A percentile compares a stretch with the other conserved stretches of the same genome.
Conservation (phyloP, 2,888 invertebrate species). For the Gibbula magus region DNA sequence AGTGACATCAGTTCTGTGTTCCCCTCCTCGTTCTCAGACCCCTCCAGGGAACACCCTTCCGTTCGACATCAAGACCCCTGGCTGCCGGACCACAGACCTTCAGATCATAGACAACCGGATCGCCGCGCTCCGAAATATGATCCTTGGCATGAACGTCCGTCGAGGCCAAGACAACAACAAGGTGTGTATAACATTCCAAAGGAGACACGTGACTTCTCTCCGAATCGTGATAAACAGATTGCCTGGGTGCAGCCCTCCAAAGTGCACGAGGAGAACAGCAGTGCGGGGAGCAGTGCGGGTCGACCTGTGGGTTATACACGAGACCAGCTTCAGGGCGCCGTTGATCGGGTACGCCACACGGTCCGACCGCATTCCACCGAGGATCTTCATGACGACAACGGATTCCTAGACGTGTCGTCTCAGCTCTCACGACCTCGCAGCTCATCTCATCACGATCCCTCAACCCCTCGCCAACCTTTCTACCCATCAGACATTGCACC, state of each 20-base stretch:
- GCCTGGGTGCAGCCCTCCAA: constrained; percentile 37
- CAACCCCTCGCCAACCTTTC: constrained; percentile 25
- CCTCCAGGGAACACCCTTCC: constrained; percentile 28
- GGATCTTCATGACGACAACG: constrained; percentile 28
- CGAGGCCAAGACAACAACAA: neutral
- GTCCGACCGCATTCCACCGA: constrained; percentile 41
- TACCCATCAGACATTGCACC: constrained; percentile 31
- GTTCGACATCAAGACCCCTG: neutral
- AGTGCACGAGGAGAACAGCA: constrained; percentile 42
- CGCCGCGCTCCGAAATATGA: neutral
- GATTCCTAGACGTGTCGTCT: constrained; percentile 19
- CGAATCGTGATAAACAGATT: neutral
- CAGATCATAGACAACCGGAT: neutral
- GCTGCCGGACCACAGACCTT: neutral
- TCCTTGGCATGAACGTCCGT: constrained; percentile 26
- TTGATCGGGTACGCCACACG: constrained; percentile 56
- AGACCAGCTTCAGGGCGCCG: constrained; percentile 63
- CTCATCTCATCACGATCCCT: constrained; percentile 18
- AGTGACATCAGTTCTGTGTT: constrained; percentile 68
- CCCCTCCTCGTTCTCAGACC: constrained; percentile 23
- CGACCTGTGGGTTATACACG: constrained; percentile 59
- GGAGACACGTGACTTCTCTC: constrained; percentile 1
- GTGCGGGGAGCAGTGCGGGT: constrained; percentile 46
- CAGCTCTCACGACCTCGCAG: constrained; percentile 10
- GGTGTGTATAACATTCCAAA: constrained; percentile 6